These are phyloP conservation scores for Drosophila paramelanica DNA, from an alignment of 2,888 invertebrate species.

Conservation along the genomic window DNA sequence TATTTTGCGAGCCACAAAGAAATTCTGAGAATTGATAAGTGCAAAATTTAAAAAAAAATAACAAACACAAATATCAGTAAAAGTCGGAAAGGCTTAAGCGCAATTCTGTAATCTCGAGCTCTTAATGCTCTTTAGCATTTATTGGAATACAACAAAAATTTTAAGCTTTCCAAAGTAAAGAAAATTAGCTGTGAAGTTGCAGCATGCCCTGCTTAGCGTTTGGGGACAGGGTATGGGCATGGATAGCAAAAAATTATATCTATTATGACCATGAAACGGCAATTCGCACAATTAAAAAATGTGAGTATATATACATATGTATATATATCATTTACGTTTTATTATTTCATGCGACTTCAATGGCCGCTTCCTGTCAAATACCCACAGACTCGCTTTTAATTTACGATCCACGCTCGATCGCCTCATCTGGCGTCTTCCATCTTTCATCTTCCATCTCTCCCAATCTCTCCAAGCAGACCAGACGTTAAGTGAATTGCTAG, in stretches of 20 bases:
- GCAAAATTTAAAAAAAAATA: not conserved
- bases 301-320: not conserved
- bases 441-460: not conserved
- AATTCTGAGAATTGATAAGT: slow-evolving; percentile 40
- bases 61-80: slow-evolving; percentile 5
- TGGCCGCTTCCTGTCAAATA: slow-evolving; percentile 33
- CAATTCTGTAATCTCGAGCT: not conserved
- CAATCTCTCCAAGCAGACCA: slow-evolving; percentile 27
- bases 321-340: slow-evolving; percentile 20
- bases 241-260: not conserved
- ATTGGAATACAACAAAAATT: no score
- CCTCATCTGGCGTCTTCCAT: slow-evolving; percentile 10
- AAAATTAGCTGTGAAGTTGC: no score
- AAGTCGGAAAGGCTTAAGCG: no score
- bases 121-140: not conserved
- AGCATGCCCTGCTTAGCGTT: not conserved
- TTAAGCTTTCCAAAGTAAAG: no score
- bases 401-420: slow-evolving; percentile 34
- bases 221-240: slow-evolving; percentile 12
- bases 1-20: not conserved
- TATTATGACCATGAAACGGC: slow-evolving; percentile 40
- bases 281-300: slow-evolving; percentile 46
- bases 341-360: slow-evolving; percentile 11
- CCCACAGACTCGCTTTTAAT: slow-evolving; percentile 25
- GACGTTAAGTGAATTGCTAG: slow-evolving; percentile 53